Evolutionary conservation across 2,888 invertebrate genomes (phyloP).

Genomic region (Cheilosia pagana): DNA sequence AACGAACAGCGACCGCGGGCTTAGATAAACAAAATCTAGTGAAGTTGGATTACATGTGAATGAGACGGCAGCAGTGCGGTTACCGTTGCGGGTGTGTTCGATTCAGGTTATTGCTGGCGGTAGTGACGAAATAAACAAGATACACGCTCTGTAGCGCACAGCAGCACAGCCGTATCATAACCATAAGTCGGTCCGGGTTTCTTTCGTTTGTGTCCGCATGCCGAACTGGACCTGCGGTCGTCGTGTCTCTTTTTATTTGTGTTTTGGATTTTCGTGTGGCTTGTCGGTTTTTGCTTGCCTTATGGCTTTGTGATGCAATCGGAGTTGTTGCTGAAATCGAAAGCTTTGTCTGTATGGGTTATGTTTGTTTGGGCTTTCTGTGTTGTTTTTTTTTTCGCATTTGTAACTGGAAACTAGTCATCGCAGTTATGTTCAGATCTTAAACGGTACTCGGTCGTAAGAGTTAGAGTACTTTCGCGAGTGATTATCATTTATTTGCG

Average conservation of each 20-base stretch:
- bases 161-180: slow-evolving; percentile 29
- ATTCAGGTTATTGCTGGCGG: slow-evolving; percentile 56
- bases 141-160: slow-evolving; percentile 36
- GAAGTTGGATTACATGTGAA: slow-evolving; percentile 22
- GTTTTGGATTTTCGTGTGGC: slow-evolving; percentile 7
- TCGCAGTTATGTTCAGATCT: slow-evolving; percentile 46
- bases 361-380: slow-evolving; percentile 42
- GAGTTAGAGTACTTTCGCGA: slow-evolving; percentile 20
- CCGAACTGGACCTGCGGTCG: slow-evolving; percentile 44
- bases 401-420: slow-evolving; percentile 50
- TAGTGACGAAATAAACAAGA: slow-evolving; percentile 66
- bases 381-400: slow-evolving; percentile 41
- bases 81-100: slow-evolving; percentile 56
- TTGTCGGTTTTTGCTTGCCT: slow-evolving; percentile 43
- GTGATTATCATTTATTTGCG: slow-evolving; percentile 11
- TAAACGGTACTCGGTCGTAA: slow-evolving; percentile 50
- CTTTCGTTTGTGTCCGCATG: slow-evolving; percentile 67
- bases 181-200: slow-evolving; percentile 36
- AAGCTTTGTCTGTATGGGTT: slow-evolving; percentile 51
- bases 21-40: slow-evolving; percentile 15
- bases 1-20: slow-evolving; percentile 12
- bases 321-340: slow-evolving; percentile 61
- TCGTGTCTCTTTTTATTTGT: not conserved
- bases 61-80: slow-evolving; percentile 17
- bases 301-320: slow-evolving; percentile 62